Base-by-base conservation (phyloP, 2,113 vertebrate species). In the Amphiprion ocellaris region DNA sequence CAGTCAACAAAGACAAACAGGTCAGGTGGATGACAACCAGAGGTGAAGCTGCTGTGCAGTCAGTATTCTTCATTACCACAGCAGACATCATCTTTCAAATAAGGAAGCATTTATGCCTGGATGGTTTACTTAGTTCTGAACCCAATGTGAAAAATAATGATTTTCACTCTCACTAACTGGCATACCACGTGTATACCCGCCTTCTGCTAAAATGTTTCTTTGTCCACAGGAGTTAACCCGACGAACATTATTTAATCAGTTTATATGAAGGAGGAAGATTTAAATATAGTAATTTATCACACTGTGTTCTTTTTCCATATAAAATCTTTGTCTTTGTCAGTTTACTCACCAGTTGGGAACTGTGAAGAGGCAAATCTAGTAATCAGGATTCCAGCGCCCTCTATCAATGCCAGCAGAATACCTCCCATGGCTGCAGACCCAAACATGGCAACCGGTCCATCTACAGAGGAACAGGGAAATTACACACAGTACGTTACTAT, bases 381-480 rank as follows among this genome's bases (percentile, higher is more conserved):
- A 17, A 99, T 88, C 19, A 99, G 85, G 87, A 99, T 99, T 21
- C 98, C 97, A 66, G 97, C 97, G 16, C 98, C 98, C 92, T 99
- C 98, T 10, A 99, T 99, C 69, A 99, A 93, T 2, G 97, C 98
- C 63, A 99, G 94, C 47, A 99, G 95, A 82, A 99, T 95, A 21
- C 98, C 98, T 41, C 98, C 98, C 97, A 99, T 97, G 0, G 97
- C 96, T 0, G 97, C 98, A 24, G 98, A 99, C 19, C 98, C 98
- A 0, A 97, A 94, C 98, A 99, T 99, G 76, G 97, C 97, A 46
- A 98, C 93, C 0, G 98, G 96, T 30, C 98, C 97, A 56, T 97
- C 98, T 99, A 47, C 59, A 37, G 10, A 71, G 0, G 37, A 81
- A 78, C 19, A 88, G 17, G 33, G 14, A 46, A 33, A 33, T 33